Percentiles rank a stretch among this genome's conserved stretches.
phyloP scores from a whole-genome alignment of 92 coral and sea anemone genomes.

The Porites divaricata region DNA sequence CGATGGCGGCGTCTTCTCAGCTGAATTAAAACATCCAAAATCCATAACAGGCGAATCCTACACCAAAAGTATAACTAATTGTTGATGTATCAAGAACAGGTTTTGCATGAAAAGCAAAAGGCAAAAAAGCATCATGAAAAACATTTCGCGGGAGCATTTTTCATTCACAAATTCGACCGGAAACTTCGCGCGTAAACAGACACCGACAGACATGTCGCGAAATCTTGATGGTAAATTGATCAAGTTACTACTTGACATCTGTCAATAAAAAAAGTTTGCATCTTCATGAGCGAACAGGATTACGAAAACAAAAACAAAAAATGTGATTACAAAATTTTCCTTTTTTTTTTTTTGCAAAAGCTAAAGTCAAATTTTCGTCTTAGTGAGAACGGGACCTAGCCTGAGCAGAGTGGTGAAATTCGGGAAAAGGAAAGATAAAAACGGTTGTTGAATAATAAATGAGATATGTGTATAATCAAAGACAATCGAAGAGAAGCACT shows the following conservation, averaged over 20 bases:
- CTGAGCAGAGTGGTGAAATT: too few relatives aligned
- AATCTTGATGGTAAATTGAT: too few relatives aligned
- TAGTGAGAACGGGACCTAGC: too few relatives aligned
- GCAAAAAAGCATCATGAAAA: conserved; percentile 21
- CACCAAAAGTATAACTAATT: conserved; percentile 20
- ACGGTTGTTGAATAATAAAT: too few relatives aligned
- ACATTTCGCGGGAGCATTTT: conserved; percentile 22
- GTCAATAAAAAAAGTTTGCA: conserved; percentile 6
- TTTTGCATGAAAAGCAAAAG: conserved; percentile 5
- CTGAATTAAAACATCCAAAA: conserved; percentile 22
- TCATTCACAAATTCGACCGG: conserved; percentile 14
- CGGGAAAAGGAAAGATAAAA: too few relatives aligned
- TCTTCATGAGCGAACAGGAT: conserved; percentile 4
- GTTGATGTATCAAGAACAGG: conserved; percentile 12
- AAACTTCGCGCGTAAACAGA: conserved; percentile 22
- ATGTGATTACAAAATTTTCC: conserved; percentile 20
- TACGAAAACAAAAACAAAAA: conserved; percentile 9
- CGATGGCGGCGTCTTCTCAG: conserved; percentile 28
- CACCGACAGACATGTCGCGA: too few relatives aligned
- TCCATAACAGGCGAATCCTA: conserved; percentile 18
- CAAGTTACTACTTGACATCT: conserved; percentile 22
- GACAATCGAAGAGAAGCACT: too few relatives aligned
- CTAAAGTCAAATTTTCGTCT: background rate
- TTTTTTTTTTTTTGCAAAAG: background rate
- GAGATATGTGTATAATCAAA: too few relatives aligned